Conservation (phyloP, 2,113 vertebrate species). For the Perccottus glenii region DNA sequence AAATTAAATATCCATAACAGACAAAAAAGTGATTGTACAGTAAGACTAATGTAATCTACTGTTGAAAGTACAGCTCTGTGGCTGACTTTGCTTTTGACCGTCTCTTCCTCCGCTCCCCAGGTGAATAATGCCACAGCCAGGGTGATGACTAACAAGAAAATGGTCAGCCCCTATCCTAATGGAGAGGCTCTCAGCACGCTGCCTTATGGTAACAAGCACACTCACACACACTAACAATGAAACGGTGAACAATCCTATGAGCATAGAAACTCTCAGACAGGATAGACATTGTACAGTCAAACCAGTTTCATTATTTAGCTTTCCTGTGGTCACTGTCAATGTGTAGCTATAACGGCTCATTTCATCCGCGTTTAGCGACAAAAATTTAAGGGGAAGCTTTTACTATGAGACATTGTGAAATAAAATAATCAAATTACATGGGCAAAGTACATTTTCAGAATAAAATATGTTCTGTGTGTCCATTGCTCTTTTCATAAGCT, state of each 20-base stretch:
- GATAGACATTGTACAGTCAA: neutral
- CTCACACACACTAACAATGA: conserved; percentile 32
- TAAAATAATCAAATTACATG: neutral
- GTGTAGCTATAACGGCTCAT: neutral
- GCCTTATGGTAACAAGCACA: conserved; percentile 75
- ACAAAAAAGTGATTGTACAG: conserved; percentile 13
- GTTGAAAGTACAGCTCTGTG: conserved; percentile 24
- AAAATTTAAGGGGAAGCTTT: too few relatives aligned
- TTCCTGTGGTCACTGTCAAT: neutral
- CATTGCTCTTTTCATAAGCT: neutral
- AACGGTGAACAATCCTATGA: conserved; percentile 14
- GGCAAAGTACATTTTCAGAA: neutral
- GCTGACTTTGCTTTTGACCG: conserved; percentile 47
- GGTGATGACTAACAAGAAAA: conserved; percentile 99
- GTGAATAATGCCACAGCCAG: conserved; percentile 97
- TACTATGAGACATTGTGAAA: neutral
- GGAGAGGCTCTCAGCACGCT: conserved; percentile 81
- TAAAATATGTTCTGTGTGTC: neutral
- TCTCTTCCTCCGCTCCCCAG: conserved; percentile 72
- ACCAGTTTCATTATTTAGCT: neutral
- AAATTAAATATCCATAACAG: conserved; percentile 2
- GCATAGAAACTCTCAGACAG: neutral
- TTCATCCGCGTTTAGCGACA: too few relatives aligned
- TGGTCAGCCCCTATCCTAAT: conserved; percentile 92
- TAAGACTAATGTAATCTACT: conserved; percentile 17